Base-by-base conservation (phyloP, 2,113 vertebrate species). In the Eptatretus burgeri region DNA sequence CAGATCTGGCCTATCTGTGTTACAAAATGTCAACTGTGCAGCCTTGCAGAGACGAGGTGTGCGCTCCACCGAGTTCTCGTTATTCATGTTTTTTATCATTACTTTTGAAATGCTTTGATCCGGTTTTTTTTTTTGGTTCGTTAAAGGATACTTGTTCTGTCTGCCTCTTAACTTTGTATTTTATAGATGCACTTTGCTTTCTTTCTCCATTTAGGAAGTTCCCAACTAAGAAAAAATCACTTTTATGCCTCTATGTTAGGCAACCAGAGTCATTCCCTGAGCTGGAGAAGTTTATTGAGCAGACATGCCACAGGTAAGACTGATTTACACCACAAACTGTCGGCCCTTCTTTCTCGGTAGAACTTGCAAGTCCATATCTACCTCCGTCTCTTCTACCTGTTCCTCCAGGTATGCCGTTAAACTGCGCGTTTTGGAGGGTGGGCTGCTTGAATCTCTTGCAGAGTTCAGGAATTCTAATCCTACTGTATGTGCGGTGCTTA, bases 201-300 rank as follows among this genome's bases (percentile, higher is more conserved):
- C 13, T 63, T 17, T 63, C 14, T 52, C 49, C 9, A 14, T 51
- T 68, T 71, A 96, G 89, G 71, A 74, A 68, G 1, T 72, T 66
- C 69, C 82, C 80, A 1, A 77, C 68, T 1, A 66, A 68, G 51
- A 76, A 74, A 41, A 41, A 3, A 3, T 41, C 27, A 41, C 27
- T 41, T 41, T 41, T 41, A 10, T 60, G 56, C 56, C 20, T 60
- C n/a, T 13, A 60, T 20, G 19, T 60, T 9, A 60, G 13, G 56
- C n/a, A 17, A 11, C 56, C 56, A 20, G 56, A 20, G 2, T 78
- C 87, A 0, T 96, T 96, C 69, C 79, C 83, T 0, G 88, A 96
- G 69, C 80, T 93, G 81, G 91, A 96, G 69, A 77, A 81, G 68
- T 96, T 96, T 70, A 80, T 95, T n/a, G 79, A 84, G 70, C 81